phyloP scores from a whole-genome alignment of 1,140 invertebrate genomes.

The Battus philenor region DNA sequence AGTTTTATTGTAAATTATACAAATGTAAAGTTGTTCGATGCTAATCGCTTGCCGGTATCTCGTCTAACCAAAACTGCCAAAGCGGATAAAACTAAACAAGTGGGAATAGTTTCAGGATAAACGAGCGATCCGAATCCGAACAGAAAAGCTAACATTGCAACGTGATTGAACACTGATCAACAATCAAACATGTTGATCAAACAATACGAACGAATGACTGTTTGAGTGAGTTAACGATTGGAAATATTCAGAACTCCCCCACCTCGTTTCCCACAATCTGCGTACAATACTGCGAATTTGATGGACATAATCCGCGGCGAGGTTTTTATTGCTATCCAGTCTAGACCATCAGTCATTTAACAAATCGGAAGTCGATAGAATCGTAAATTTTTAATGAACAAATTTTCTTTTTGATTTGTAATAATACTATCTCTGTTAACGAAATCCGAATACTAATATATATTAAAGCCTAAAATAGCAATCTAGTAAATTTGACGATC shows the following conservation, averaged over 20 bases:
- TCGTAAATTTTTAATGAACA: too few relatives aligned
- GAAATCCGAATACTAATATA: too few relatives aligned
- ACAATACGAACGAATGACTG: conserved; percentile 16
- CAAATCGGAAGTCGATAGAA: too few relatives aligned
- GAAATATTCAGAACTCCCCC: background rate
- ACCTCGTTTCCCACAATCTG: background rate
- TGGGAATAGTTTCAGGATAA: background rate
- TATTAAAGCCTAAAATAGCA: too few relatives aligned
- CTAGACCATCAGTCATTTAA: too few relatives aligned
- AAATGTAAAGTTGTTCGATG: too few relatives aligned
- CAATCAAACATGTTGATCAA: conserved; percentile 14
- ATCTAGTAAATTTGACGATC: too few relatives aligned
- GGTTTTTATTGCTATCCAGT: background rate
- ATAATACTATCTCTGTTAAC: too few relatives aligned
- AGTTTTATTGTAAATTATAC: too few relatives aligned
- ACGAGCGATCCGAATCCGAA: background rate
- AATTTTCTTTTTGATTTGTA: too few relatives aligned
- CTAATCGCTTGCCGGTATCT: background rate
- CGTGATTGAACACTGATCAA: conserved; percentile 13
- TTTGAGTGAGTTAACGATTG: conserved; percentile 13
- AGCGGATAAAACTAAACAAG: background rate
- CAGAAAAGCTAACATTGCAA: conserved; percentile 10
- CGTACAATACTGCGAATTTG: background rate
- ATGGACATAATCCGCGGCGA: conserved; percentile 4
- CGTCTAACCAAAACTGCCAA: background rate